Evolutionary conservation across 2,888 invertebrate genomes (phyloP).

Genomic region (Agonum fuliginosum): DNA sequence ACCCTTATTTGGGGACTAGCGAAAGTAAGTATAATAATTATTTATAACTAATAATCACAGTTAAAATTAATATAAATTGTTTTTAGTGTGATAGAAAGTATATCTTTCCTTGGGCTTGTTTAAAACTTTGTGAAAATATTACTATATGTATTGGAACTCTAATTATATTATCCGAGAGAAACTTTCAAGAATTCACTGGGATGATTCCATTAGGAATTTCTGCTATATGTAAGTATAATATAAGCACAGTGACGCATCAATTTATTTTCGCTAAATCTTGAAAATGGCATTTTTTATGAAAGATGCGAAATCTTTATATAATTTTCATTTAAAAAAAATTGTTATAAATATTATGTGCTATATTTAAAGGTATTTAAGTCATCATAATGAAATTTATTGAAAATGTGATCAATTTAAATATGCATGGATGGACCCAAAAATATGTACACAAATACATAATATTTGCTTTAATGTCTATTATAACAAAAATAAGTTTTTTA

Average conservation of each 20-base stretch:
- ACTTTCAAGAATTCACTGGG: background rate
- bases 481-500: too few species aligned
- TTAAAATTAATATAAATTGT: background rate
- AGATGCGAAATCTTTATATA: too few species aligned
- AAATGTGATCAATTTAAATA: too few species aligned
- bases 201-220: constrained; percentile 19
- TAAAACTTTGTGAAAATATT: constrained; percentile 52
- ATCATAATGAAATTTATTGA: too few species aligned
- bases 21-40: constrained; percentile 14
- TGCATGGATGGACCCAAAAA: too few species aligned
- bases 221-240: constrained; percentile 35
- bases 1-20: constrained; percentile 25
- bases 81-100: constrained; percentile 19
- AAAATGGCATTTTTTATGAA: too few species aligned
- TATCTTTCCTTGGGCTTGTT: constrained; percentile 29
- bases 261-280: background rate
- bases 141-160: constrained; percentile 13
- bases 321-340: too few species aligned
- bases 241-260: background rate
- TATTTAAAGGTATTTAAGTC: too few species aligned
- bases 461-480: too few species aligned
- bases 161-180: background rate
- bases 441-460: too few species aligned
- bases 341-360: too few species aligned
- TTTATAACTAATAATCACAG: background rate